Conservation (phyloP, 2,113 vertebrate genomes). For the Leiothrix lutea region DNA sequence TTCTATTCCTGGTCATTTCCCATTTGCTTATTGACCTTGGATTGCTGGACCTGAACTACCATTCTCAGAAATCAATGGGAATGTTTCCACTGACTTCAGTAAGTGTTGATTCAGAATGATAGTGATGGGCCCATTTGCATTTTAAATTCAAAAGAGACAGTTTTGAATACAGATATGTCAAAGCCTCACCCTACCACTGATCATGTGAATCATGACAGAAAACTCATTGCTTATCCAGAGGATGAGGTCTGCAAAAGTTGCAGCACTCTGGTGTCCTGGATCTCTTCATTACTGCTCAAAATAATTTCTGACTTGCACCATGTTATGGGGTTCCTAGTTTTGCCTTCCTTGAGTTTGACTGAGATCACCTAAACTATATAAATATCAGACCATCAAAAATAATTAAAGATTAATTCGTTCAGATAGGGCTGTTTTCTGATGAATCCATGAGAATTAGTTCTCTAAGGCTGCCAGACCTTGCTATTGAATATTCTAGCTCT, state of each 20-base stretch:
- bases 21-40: not conserved
- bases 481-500: not conserved
- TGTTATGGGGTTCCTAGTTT: not conserved
- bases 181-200: not conserved
- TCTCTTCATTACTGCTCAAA: not conserved
- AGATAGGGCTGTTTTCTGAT: not conserved
- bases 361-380: not conserved
- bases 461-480: not conserved
- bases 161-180: not conserved
- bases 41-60: not conserved
- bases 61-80: not conserved
- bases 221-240: not conserved
- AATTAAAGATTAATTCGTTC: not conserved
- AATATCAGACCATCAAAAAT: not conserved
- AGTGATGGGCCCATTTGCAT: not conserved
- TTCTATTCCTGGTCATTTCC: not conserved
- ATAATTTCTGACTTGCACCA: not conserved
- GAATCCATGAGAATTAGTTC: not conserved
- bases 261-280: not conserved
- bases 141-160: not conserved
- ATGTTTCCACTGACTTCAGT: conserved; percentile 1
- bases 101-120: not conserved
- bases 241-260: not conserved
- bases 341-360: not conserved
- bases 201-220: not conserved